Evolutionary conservation across 2,888 invertebrate species (phyloP).

Genomic region (Germaria angustata): DNA sequence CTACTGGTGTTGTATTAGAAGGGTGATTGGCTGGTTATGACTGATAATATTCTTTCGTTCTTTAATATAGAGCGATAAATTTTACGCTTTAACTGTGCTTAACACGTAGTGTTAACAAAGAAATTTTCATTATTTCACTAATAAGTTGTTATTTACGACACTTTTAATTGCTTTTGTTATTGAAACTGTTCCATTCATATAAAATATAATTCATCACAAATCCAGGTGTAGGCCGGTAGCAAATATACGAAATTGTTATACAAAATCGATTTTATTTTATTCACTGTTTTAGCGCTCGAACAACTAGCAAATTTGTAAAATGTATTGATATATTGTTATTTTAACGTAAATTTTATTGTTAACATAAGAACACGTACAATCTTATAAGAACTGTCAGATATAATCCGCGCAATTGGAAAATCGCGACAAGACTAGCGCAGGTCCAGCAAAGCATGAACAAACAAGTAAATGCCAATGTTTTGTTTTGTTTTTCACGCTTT

Average conservation of each 20-base stretch:
- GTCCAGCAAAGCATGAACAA: conserved; percentile 27
- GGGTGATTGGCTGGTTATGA: background rate
- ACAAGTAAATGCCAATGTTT: conserved; percentile 14
- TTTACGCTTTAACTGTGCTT: background rate
- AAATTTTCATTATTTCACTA: conserved; percentile 16
- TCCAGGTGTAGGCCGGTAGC: conserved; percentile 27
- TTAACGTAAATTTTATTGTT: conserved; percentile 17
- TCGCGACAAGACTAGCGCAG: conserved; percentile 52
- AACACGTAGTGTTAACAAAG: conserved; percentile 26
- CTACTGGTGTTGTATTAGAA: background rate
- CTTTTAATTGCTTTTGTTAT: conserved; percentile 8
- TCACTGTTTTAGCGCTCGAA: background rate
- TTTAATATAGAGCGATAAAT: background rate
- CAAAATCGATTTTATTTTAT: conserved; percentile 15
- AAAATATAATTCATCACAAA: conserved; percentile 21
- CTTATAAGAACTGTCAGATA: conserved; percentile 20
- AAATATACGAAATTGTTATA: conserved; percentile 20
- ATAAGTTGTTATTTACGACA: conserved; percentile 46
- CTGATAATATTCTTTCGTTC: background rate
- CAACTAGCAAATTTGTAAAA: background rate
- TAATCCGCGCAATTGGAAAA: conserved; percentile 56
- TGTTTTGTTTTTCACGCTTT: background rate
- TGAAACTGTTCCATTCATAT: conserved; percentile 10
- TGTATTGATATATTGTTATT: background rate
- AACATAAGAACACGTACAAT: conserved; percentile 11